Conservation (phyloP, 1,140 invertebrate genomes). For the Platyscapa corneri region DNA sequence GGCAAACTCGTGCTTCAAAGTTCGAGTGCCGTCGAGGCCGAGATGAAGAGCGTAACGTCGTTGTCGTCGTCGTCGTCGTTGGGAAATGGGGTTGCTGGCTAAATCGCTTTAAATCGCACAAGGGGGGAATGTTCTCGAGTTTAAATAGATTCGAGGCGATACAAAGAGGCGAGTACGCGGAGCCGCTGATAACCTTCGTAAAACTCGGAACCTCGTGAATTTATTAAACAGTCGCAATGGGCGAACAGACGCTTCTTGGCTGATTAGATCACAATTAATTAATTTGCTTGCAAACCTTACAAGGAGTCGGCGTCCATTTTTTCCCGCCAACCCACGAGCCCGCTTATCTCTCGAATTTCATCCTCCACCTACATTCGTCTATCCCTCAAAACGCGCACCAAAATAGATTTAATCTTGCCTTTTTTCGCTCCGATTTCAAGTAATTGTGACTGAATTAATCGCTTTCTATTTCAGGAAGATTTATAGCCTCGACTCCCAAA, state of each 20-base stretch:
- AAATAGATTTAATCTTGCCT: not conserved
- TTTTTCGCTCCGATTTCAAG: not conserved
- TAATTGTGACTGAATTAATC: not conserved
- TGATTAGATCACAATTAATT: too few relatives aligned
- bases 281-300: too few relatives aligned
- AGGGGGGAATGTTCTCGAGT: not conserved
- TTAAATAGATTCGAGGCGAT: not conserved
- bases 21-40: not conserved
- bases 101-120: not conserved
- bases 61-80: not conserved
- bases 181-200: too few relatives aligned
- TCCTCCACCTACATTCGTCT: too few relatives aligned
- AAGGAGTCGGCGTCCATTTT: too few relatives aligned
- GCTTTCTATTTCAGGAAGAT: not conserved
- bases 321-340: too few relatives aligned
- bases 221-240: too few relatives aligned
- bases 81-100: not conserved
- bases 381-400: not conserved
- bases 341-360: too few relatives aligned
- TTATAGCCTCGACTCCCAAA: not conserved
- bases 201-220: too few relatives aligned
- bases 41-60: too few relatives aligned
- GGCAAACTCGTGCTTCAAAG: not conserved
- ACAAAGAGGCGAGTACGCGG: too few relatives aligned
- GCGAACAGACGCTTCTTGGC: too few relatives aligned